These are phyloP conservation scores for Fringilla coelebs DNA, from an alignment of 2,797 vertebrate genomes.

Conservation along the genomic window DNA sequence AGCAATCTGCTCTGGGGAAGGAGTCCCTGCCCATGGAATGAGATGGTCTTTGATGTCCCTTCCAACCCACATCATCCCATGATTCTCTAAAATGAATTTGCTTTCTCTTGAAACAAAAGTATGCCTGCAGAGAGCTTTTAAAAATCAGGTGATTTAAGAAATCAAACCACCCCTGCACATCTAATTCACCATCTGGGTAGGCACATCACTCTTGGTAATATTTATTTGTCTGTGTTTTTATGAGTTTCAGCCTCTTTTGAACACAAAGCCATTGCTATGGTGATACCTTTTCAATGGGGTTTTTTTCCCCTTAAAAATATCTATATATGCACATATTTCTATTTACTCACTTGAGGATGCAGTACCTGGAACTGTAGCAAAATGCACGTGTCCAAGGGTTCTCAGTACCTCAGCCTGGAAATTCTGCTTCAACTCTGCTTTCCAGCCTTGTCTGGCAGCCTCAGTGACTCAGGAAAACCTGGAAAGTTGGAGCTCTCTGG, in stretches of 20 bases:
- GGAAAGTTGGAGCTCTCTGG: background rate
- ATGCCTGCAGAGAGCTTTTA: background rate
- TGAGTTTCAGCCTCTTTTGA: background rate
- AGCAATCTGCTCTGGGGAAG: background rate
- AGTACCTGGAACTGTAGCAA: background rate
- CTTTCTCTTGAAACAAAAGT: background rate
- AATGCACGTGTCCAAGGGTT: background rate
- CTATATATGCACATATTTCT: accelerated
- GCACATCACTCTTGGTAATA: background rate
- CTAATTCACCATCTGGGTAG: background rate
- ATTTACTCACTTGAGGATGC: accelerated
- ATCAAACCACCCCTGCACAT: background rate
- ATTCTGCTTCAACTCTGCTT: background rate
- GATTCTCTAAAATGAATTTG: background rate
- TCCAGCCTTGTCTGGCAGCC: background rate
- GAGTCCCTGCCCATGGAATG: background rate
- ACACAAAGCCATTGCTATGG: background rate
- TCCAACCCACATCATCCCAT: background rate
- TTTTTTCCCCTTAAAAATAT: background rate
- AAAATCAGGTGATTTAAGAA: background rate
- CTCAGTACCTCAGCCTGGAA: background rate
- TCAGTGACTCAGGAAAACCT: background rate
- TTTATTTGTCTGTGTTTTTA: background rate
- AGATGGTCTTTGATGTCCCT: background rate
- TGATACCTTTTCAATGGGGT: accelerated